Conservation (phyloP, 1,140 invertebrate genomes). For the Sarcophaga bullata region DNA sequence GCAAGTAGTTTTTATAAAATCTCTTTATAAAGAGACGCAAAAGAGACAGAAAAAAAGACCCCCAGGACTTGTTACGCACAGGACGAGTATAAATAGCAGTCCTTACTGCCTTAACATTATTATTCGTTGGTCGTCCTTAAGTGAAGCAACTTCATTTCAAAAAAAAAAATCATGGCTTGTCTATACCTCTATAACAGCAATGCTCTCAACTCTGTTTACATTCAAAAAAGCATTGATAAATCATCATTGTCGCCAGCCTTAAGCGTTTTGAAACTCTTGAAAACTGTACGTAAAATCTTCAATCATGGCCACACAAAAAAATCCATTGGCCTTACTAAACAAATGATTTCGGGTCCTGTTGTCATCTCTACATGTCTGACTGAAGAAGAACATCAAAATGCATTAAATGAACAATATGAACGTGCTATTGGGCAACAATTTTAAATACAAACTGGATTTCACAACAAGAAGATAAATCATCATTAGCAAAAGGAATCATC, state of each 20-base stretch:
- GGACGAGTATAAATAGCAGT: conserved; percentile 36
- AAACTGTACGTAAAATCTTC: conserved; percentile 43
- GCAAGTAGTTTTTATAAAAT: conserved; percentile 5
- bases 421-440: background rate
- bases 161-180: background rate
- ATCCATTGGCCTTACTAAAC: conserved; percentile 38
- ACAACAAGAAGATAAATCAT: background rate
- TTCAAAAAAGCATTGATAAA: conserved; percentile 33
- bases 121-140: background rate
- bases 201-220: background rate
- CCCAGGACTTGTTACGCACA: background rate
- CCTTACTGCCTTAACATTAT: background rate
- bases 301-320: conserved; percentile 13
- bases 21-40: background rate
- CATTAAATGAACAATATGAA: conserved; percentile 41
- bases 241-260: background rate
- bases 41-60: conserved; percentile 5
- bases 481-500: background rate
- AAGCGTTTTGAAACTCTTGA: conserved; percentile 29
- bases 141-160: conserved; percentile 28
- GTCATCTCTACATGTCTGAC: conserved; percentile 39
- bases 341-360: conserved; percentile 36
- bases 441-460: background rate
- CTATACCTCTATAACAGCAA: conserved; percentile 24
- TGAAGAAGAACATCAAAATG: conserved; percentile 41